A percentile compares a stretch with the other conserved stretches of the same genome.
Evolutionary conservation across 2,113 vertebrate species (phyloP).

Genomic region (Phyllopteryx taeniolatus): DNA sequence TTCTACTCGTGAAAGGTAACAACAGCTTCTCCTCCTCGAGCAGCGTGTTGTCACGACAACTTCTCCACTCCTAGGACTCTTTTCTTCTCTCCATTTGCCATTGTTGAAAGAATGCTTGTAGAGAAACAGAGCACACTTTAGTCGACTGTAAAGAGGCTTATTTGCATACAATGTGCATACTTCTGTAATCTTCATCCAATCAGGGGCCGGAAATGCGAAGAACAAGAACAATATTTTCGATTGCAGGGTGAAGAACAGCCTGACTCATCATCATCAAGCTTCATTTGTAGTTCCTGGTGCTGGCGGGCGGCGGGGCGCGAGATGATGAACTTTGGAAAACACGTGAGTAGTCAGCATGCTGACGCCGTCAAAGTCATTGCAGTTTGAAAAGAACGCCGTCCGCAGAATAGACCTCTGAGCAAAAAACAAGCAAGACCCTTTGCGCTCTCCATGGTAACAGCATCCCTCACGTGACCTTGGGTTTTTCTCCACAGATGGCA

Average conservation of each 20-base stretch:
- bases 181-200: neutral
- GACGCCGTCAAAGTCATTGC: slow-evolving; percentile 20
- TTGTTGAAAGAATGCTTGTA: neutral
- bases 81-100: neutral
- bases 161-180: neutral
- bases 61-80: neutral
- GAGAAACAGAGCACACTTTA: neutral
- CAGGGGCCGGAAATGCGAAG: neutral
- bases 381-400: neutral
- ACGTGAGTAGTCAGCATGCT: slow-evolving; percentile 53
- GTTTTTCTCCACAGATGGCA: slow-evolving; percentile 62
- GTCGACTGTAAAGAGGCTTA: neutral
- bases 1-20: slow-evolving; percentile 43
- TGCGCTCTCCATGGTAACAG: slow-evolving; percentile 22
- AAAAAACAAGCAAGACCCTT: neutral
- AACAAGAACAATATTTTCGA: neutral
- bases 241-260: neutral
- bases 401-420: neutral
- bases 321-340: slow-evolving; percentile 63
- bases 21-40: neutral
- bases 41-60: slow-evolving; percentile 14
- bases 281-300: neutral
- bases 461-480: slow-evolving; percentile 27
- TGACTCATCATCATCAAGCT: slow-evolving; percentile 21
- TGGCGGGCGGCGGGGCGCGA: neutral